Evolutionary conservation across 2,888 invertebrate species (phyloP), one percentile per base, ranked within the genome.

Genomic region (Tinea semifulvella): DNA sequence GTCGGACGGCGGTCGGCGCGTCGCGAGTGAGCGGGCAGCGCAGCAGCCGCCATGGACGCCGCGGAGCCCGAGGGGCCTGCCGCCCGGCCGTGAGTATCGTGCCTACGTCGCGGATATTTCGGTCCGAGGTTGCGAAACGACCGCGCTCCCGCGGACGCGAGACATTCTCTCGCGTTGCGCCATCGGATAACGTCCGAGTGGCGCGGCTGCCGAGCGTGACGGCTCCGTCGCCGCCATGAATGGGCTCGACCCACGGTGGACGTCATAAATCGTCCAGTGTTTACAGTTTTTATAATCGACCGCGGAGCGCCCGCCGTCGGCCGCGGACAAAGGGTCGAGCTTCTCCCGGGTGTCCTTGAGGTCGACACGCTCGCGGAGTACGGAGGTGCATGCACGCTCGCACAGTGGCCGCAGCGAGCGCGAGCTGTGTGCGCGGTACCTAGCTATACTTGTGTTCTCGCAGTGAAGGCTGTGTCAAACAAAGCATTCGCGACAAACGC

Each of bases 21-120:
- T 48, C 50, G 50, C 48, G 48, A 47, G 71, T 73, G 73, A 76
- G 75, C 68, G 70, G 74, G 74, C 74, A 68, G 73, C 73, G 74
- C 73, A 75, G 68, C 74, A 76, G 75, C 73, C 71, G 76, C 76
- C 69, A 69, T 75, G 67, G 74, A 82, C 68, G 77, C 70, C 77
- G 77, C 67, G 61, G 67, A 43, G 43, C 44, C 75, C 66, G 74
- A 72, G 62, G 76, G 76, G 66, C 68, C 67, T 67, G 76, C 71
- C 74, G 76, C 71, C 74, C 76, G 80, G 81, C 81, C 77, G 81
- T 75, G 74, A 80, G 82, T 81, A 81, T 74, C 53, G 56, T 55
- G 55, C 55, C 60, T 63, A 63, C 65, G 68, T 61, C 63, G 61
- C 61, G 64, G 68, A 70, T 73, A 77, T 76, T 77, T 76, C 63